Base-by-base conservation (phyloP, 2,888 invertebrate species). In the Morpho helenor region DNA sequence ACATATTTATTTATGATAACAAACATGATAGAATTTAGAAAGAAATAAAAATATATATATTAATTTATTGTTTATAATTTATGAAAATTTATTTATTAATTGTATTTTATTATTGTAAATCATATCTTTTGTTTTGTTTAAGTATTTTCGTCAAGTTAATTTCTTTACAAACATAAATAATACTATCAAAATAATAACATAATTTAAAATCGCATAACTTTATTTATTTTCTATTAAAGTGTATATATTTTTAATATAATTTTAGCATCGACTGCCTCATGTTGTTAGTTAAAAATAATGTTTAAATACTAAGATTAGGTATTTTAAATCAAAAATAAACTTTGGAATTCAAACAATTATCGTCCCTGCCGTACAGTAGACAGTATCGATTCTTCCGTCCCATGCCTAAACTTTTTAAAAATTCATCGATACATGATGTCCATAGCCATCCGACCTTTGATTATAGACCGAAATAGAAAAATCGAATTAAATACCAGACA, bases 331-430 rank as follows among this genome's bases (percentile, higher is more conserved):
- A 61, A 60, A 63, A 46, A n/a, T 5, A 40, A 54, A 47, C 60
- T 64, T 64, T 60, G 63, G 62, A 59, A 63, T 65, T 66, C 61
- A 56, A 58, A 54, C 64, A 59, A 66, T 59, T 68, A 65, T 68
- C 82, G 77, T 79, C 78, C 79, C 79, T 78, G 77, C 79, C 79
- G 74, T 78, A 70, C 75, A 67, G 67, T 75, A 75, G 69, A 67
- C 74, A 75, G 76, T 88, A 89, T 88, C 76, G 87, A 89, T 87
- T 82, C 73, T 75, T 87, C 87, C 87, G 88, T 88, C 87, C 88
- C 82, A 75, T 76, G 80, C 79, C 79, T 76, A 75, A 70, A 79
- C 80, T 83, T 80, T 84, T 88, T 80, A 87, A 87, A 87, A 82
- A 87, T 86, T 87, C 82, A 89, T 84, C 75, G 75, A 74, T 83